Conservation (phyloP, 2,888 invertebrate species). For the Cetonia aurata region DNA sequence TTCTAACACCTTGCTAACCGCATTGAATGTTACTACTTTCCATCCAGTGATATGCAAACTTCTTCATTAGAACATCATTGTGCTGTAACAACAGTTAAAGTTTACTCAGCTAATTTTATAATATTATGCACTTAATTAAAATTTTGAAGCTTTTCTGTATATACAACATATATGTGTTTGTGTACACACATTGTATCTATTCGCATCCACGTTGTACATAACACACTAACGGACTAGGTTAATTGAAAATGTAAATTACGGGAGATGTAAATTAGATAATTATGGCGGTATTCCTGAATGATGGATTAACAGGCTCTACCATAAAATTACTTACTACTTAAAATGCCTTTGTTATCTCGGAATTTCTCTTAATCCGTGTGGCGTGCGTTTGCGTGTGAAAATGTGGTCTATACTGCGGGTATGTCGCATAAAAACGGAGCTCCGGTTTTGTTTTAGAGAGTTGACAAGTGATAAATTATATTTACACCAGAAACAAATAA, state of each 20-base stretch:
- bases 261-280: slow-evolving; percentile 33
- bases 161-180: no score
- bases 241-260: slow-evolving; percentile 35
- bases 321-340: background rate
- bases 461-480: background rate
- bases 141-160: no score
- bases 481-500: background rate
- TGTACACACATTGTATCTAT: background rate
- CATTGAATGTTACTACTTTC: no score
- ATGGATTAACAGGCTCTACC: background rate
- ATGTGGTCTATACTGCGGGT: slow-evolving; percentile 4
- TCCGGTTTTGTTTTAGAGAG: background rate
- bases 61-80: no score
- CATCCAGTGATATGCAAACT: no score
- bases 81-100: no score
- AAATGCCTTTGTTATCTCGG: slow-evolving; percentile 13
- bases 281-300: slow-evolving; percentile 11
- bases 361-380: slow-evolving; percentile 10
- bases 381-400: background rate
- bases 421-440: slow-evolving; percentile 1
- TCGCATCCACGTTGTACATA: background rate
- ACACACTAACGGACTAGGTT: background rate
- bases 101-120: no score
- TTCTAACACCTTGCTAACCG: no score
- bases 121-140: no score